phyloP scores from a whole-genome alignment of 2,113 vertebrate species.

The Pluvianellus socialis region DNA sequence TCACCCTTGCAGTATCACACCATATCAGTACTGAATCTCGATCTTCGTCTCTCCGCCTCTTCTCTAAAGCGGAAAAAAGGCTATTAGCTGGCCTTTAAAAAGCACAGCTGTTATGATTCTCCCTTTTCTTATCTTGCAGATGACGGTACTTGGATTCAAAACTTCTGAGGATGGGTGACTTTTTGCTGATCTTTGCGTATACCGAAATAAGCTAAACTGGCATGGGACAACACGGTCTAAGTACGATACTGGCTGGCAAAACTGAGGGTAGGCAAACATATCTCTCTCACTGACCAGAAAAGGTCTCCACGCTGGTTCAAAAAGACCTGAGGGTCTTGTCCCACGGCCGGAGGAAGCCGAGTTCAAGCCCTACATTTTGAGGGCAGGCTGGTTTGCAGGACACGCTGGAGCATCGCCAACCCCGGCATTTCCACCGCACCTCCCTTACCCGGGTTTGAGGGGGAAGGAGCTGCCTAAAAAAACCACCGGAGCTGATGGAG shows the following conservation, averaged over 20 bases:
- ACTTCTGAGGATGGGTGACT: not conserved
- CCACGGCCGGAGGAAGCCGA: not conserved
- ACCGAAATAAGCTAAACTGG: not conserved
- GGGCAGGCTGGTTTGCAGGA: not conserved
- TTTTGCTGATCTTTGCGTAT: not conserved
- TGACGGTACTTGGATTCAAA: not conserved
- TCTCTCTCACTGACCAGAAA: not conserved
- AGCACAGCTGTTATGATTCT: fast-evolving
- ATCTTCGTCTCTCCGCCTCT: not conserved
- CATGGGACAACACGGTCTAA: fast-evolving
- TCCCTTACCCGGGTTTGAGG: too few species aligned
- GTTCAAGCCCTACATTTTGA: not conserved
- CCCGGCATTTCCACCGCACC: fast-evolving
- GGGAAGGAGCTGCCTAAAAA: not conserved
- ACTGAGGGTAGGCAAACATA: not conserved
- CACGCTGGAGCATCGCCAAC: fast-evolving
- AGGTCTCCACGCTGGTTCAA: not conserved
- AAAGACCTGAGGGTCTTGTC: too few species aligned
- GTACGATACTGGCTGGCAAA: not conserved
- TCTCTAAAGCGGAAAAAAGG: not conserved
- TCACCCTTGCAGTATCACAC: not conserved
- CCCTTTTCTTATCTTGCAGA: not conserved
- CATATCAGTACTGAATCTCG: not conserved
- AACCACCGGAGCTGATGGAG: too few species aligned
- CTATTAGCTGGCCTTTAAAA: not conserved